Percentiles rank a stretch among this genome's conserved stretches.
These are phyloP conservation scores for Nematopogon swammerdamellus DNA, from an alignment of 2,888 invertebrate species.

Conservation along the genomic window DNA sequence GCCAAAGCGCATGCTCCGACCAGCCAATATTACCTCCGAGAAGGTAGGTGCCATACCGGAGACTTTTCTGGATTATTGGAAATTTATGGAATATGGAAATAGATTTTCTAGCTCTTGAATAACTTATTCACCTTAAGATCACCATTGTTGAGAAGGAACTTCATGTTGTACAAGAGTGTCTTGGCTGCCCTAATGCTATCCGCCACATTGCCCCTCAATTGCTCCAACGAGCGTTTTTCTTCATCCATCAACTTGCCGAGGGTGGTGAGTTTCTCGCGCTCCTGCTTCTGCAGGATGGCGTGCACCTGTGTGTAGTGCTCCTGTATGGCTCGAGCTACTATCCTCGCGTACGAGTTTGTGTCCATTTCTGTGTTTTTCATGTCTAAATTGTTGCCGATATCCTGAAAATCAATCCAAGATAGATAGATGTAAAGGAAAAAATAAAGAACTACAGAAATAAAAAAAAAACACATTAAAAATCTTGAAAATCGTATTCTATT, in stretches of 20 bases:
- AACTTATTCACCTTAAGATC: neutral
- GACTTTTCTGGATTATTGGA: too few species aligned
- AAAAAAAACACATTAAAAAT: too few species aligned
- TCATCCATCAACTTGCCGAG: conserved; percentile 25
- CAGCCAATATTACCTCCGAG: too few species aligned
- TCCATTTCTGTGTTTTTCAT: neutral
- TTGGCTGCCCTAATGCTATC: conserved; percentile 26
- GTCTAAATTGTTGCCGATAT: neutral
- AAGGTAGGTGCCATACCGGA: too few species aligned
- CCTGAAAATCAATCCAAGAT: too few species aligned
- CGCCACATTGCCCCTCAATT: conserved; percentile 24
- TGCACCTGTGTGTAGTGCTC: conserved; percentile 52
- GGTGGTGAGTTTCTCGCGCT: conserved; percentile 33
- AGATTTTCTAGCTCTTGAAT: too few species aligned
- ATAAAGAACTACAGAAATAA: too few species aligned
- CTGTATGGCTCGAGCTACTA: conserved; percentile 26
- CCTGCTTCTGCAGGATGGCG: conserved; percentile 49
- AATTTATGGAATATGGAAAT: too few species aligned
- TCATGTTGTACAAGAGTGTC: conserved; percentile 17
- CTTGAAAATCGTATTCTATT: too few species aligned
- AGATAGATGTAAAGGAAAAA: too few species aligned
- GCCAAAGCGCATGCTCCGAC: too few species aligned
- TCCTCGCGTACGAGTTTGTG: conserved; percentile 13
- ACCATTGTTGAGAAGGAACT: conserved; percentile 11
- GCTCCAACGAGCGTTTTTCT: conserved; percentile 28